Percentiles rank a stretch among this genome's conserved stretches.
These are phyloP conservation scores for Saguinus imperator DNA, from an alignment of 2,113 vertebrate genomes.

Conservation along the genomic window DNA sequence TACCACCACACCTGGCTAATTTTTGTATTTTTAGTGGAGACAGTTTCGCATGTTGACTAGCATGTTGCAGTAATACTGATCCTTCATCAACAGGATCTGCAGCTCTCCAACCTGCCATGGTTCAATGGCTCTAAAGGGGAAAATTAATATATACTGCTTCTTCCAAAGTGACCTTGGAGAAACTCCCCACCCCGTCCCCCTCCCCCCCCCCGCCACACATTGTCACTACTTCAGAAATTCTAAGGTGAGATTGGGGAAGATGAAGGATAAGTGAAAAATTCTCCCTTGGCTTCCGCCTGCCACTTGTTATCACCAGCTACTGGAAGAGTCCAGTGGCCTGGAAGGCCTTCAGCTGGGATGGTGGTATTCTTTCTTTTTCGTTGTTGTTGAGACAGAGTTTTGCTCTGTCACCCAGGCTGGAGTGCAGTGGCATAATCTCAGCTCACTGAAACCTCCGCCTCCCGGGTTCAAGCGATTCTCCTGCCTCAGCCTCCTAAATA, in stretches of 20 bases:
- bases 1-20: no score
- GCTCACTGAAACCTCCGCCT: no score
- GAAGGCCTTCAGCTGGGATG: neutral
- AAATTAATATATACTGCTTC: neutral
- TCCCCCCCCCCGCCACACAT: rapidly evolving
- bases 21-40: no score
- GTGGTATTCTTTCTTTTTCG: neutral
- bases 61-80: no score
- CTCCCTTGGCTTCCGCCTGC: neutral
- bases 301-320: neutral
- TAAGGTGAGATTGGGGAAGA: neutral
- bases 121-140: neutral
- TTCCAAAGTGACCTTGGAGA: neutral
- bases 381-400: no score
- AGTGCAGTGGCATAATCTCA: no score
- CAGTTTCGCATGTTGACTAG: no score
- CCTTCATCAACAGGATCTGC: neutral
- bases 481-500: no score
- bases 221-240: slow-evolving; percentile 23
- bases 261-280: neutral
- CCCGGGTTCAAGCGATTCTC: no score
- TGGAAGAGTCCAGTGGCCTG: neutral
- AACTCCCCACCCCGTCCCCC: neutral
- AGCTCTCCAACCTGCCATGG: neutral
- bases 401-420: no score